Base-by-base conservation (phyloP, 2,113 vertebrate species). In the Neofelis nebulosa region DNA sequence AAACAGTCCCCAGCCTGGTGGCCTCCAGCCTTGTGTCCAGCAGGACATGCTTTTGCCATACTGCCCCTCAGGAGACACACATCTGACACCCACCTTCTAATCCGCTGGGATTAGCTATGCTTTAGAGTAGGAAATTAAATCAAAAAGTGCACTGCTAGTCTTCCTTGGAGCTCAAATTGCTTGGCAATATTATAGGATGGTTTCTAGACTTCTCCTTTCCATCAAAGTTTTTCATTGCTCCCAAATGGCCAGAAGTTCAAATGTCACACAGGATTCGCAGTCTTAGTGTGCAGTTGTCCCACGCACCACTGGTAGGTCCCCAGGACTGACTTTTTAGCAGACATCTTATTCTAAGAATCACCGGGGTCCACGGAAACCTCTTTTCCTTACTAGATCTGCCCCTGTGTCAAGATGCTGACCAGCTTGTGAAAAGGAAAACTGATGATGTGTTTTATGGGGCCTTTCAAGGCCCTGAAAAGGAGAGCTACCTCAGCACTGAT, bases 391-490 rank as follows among this genome's bases (percentile, higher is more conserved):
- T 41, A 90, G 13, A 71, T 84, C 78, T 87, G 57, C 8, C 45
- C 25, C 36, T 93, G 23, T 84, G 36, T 63, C 25, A 55, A 91
- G 68, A 16, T 25, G 19, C 15, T 69, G 33, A 52, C 18, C 23
- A 89, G 29, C 4, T 38, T 4, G 11, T 65, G 1, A 52, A 31
- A 87, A 27, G 10, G 7, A 8, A 45, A 61, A 33, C 55, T 78
- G 12, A 63, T 78, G 23, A 45, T 15, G 8, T 8, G 25, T 89
- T 68, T 92, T 97, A 41, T 25, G 78, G 41, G 55, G 7, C 93
- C 48, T 91, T 85, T 50, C 36, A 36, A 95, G 74, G n/a, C 38
- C 88, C 50, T 84, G 63, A 89, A 84, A 91, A 91, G 65, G 45
- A 84, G 57, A 18, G 25, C 33, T 92, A 48, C 45, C 15, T 95